Base-by-base conservation (phyloP, 37 sponge, comb jelly and placozoan species). In the Spongilla lacustris region DNA sequence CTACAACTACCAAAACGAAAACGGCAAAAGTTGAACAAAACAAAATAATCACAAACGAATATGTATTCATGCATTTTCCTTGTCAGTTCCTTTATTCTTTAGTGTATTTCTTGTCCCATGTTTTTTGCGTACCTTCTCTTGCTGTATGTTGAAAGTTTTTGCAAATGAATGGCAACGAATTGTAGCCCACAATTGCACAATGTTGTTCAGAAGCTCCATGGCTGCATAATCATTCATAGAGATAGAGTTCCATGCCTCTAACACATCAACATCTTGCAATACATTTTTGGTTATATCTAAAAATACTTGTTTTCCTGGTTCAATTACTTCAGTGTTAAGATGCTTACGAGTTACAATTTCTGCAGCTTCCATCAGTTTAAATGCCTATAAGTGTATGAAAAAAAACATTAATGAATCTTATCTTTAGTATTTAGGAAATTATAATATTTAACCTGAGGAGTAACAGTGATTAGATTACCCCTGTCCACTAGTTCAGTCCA, bases 21-120 rank as follows among this genome's bases (percentile, higher is more conserved):
- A 41, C 41, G 41, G 41, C 41, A 41, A 41, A 41, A 41, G 41
- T 41, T 41, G 6, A 41, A 41, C 41, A 41, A 41, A 41, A 41
- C 41, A 41, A 41, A 41, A 41, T 41, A 41, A 41, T 41, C 41
- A 26, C 73, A 26, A 69, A 9, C 71, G 26, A 76, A 34, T 27
- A 25, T 36, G 26, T 10, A 35, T 36, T 35, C 19, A 35, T 76
- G 5, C 17, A 76, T 25, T 76, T 10, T 58, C 58, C 21, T 58
- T 58, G 58, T 58, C 58, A 58, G 19, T 58, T 58, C 58, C 58
- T 58, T 10, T 17, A 58, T 67, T 27, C 22, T 83, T 74, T 1
- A 83, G 67, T 10, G 67, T 74, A 35, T 49, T 83, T 50, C 84
- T 83, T 27, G 84, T 83, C 12, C 75, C 84, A 34, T 71, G 72